These are phyloP conservation scores for Cantharis lateralis DNA, from an alignment of 2,888 invertebrate genomes.

Conservation along the genomic window DNA sequence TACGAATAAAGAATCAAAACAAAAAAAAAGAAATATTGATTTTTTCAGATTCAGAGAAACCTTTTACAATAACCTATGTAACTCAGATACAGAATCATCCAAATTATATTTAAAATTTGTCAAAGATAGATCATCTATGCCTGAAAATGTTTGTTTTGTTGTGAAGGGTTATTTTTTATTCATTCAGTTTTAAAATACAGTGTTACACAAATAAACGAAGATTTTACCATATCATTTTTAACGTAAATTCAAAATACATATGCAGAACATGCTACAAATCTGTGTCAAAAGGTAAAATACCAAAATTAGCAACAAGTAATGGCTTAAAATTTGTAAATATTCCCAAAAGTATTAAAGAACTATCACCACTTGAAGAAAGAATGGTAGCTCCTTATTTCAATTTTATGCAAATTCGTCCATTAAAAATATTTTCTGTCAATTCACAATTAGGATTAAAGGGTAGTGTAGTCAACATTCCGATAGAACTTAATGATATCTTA, in stretches of 20 bases:
- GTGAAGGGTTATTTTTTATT: neutral
- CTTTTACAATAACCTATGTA: no score
- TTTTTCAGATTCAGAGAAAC: no score
- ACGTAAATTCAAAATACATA: neutral
- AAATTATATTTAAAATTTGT: neutral
- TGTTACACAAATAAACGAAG: neutral
- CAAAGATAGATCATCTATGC: neutral
- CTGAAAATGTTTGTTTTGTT: neutral
- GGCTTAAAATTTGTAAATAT: slow-evolving; percentile 33
- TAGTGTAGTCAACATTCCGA: slow-evolving; percentile 30
- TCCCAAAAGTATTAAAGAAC: slow-evolving; percentile 33
- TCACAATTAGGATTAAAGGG: slow-evolving; percentile 43
- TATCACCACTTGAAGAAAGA: slow-evolving; percentile 45
- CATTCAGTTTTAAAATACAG: neutral
- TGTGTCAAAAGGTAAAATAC: slow-evolving; percentile 4
- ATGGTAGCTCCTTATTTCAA: slow-evolving; percentile 18
- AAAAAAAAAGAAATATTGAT: no score
- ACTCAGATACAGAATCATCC: no score
- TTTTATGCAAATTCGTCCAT: slow-evolving; percentile 48
- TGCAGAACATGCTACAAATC: slow-evolving; percentile 6
- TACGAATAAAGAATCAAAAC: no score
- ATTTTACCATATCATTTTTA: neutral
- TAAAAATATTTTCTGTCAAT: slow-evolving; percentile 40
- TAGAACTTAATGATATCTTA: slow-evolving; percentile 36
- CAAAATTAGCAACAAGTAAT: slow-evolving; percentile 1